Percentiles rank a stretch among this genome's conserved stretches.
phyloP scores from a whole-genome alignment of 1,140 invertebrate species.

The Drosophila pseudoananassae region DNA sequence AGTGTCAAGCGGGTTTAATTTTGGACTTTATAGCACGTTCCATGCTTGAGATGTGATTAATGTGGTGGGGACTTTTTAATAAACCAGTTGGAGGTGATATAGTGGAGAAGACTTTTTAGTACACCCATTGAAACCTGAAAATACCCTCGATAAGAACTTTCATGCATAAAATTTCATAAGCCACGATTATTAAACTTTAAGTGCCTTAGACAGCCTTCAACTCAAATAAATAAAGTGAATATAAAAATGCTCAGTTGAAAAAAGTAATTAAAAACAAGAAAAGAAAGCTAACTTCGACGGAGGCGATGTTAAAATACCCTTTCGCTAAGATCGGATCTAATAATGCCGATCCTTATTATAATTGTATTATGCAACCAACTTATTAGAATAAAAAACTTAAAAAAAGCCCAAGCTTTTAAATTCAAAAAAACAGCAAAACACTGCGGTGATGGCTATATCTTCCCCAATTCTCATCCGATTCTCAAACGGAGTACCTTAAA shows the following conservation, averaged over 20 bases:
- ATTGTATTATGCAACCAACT: no score
- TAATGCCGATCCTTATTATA: no score
- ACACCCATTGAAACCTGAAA: neutral
- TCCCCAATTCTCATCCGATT: no score
- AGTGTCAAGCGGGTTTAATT: conserved; percentile 71
- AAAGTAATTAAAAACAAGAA: conserved; percentile 7
- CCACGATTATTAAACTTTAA: neutral
- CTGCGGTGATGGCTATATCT: no score
- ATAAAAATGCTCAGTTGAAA: neutral
- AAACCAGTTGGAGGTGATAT: conserved; percentile 2
- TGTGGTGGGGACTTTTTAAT: conserved; percentile 14
- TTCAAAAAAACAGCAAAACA: no score
- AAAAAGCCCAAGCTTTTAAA: no score
- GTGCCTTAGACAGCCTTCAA: neutral
- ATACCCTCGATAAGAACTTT: neutral
- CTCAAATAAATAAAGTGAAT: neutral
- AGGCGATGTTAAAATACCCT: no score
- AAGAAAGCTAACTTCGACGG: no score
- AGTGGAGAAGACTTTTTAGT: neutral
- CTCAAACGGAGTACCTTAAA: no score
- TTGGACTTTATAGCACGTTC: conserved; percentile 42
- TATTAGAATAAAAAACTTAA: no score
- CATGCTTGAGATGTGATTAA: conserved; percentile 34
- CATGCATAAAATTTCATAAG: neutral
- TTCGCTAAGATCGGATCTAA: no score